Evolutionary conservation across 2,888 invertebrate genomes (phyloP), one percentile per base, ranked within the genome.

Genomic region (Epinotia brunnichana): DNA sequence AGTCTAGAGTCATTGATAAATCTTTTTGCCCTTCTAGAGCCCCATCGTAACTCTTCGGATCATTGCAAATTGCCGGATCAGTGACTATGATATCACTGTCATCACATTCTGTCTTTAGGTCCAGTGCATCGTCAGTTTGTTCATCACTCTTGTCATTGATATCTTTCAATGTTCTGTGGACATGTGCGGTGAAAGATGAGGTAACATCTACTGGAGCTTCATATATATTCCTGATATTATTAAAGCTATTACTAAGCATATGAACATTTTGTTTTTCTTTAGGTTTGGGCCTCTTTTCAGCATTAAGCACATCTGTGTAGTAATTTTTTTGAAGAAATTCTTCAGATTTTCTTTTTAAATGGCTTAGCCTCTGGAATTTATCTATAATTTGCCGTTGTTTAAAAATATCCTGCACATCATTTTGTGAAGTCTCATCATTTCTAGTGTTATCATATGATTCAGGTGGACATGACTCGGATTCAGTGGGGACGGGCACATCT

Each of bases 71-170:
- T 17, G 91, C 91, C 53, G 91, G 91, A 73, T 93, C 93, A 7
- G 90, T 89, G 48, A 92, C 88, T 76, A 91, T 87, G 63, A 92
- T 92, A 75, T 92, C 93, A 82, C 87, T 86, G 66, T 92, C 92
- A 83, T 93, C 92, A 83, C 90, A 91, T 87, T 93, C 93, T 2
- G 91, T 89, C 84, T 93, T 93, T 57, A 92, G 76, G 76, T 92
- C 92, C 69, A 91, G 66, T 21, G 82, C 78, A 78, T 81, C 84
- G 41, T 89, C 85, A 62, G 83, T 78, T 73, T 83, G 85, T 35
- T 87, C 87, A 76, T 86, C 88, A 78, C 77, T 81, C 74, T 83
- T 84, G 19, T 91, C 89, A 81, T 77, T 82, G 7, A 76, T 67
- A 74, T 90, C 89, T 80, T 85, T 85, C 48, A 81, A 81, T 62